Evolutionary conservation across 2,888 invertebrate genomes (phyloP).

Genomic region (Drosophila antonietae): DNA sequence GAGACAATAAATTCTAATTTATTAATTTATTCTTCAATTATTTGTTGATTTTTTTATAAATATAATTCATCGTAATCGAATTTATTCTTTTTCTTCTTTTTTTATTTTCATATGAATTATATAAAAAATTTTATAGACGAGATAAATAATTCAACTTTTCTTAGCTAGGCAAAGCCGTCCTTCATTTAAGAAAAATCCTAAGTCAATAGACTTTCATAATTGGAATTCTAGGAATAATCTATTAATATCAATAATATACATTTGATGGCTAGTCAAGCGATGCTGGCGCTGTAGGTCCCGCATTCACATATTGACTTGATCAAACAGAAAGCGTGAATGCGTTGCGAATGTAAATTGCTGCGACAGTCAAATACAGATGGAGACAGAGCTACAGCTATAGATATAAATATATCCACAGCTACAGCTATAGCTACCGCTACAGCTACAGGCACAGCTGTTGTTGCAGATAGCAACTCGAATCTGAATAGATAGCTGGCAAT

Average conservation of each 20-base stretch:
- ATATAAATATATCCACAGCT: conserved; percentile 2
- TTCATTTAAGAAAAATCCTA: not conserved
- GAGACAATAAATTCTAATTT: too few species aligned
- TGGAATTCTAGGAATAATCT: not conserved
- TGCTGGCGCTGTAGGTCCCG: not conserved
- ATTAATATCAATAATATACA: conserved; percentile 1
- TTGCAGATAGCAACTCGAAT: conserved; percentile 16
- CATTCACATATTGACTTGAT: conserved; percentile 10
- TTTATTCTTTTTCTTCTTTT: not conserved
- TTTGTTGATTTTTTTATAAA: too few species aligned
- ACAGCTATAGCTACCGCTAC: conserved; percentile 10
- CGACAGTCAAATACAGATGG: conserved; percentile 8
- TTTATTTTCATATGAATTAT: not conserved
- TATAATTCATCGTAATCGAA: too few species aligned
- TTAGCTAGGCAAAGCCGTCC: not conserved
- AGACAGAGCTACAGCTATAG: conserved; percentile 6
- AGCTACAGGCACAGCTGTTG: conserved; percentile 3
- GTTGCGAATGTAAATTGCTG: conserved; percentile 28
- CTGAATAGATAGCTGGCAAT: conserved; percentile 55
- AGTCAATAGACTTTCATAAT: conserved; percentile 1
- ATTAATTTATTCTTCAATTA: too few species aligned
- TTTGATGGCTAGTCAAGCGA: conserved; percentile 1
- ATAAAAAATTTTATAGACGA: not conserved
- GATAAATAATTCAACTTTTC: not conserved
- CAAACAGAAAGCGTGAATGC: conserved; percentile 22